A percentile compares a stretch with the other conserved stretches of the same genome.
Conservation (phyloP, 1,140 invertebrate species). For the Caenorhabditis elegans region DNA sequence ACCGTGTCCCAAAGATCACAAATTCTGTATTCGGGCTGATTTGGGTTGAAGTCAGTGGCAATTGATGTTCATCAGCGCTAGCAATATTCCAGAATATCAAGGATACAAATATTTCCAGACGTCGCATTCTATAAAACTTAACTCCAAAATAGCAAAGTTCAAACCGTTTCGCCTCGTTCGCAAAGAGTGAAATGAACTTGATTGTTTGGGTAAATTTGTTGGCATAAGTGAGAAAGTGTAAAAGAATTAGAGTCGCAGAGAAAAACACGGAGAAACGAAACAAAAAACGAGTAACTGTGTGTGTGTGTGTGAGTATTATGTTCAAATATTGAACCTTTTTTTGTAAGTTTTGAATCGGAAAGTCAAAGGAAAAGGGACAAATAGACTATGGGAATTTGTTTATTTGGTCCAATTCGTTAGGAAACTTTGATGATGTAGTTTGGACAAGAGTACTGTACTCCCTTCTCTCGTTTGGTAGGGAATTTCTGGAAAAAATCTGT, state of each 20-base stretch:
- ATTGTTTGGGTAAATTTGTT: constrained; percentile 5
- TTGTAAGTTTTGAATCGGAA: neutral
- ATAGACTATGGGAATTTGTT: neutral
- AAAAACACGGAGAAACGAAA: neutral
- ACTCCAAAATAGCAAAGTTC: neutral
- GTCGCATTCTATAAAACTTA: too few relatives aligned
- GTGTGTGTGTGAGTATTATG: too few relatives aligned
- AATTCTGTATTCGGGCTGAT: constrained; percentile 12
- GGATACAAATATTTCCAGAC: too few relatives aligned
- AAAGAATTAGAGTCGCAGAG: constrained; percentile 1
- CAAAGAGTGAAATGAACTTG: neutral
- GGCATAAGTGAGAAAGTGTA: neutral
- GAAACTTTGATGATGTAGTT: too few relatives aligned
- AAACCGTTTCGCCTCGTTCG: neutral
- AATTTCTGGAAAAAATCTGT: too few relatives aligned
- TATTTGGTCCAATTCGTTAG: too few relatives aligned
- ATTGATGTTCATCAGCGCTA: neutral
- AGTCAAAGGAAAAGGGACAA: neutral
- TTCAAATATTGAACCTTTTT: constrained; percentile 14
- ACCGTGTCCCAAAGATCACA: constrained; percentile 6
- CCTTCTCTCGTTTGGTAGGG: too few relatives aligned
- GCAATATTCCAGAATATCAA: neutral
- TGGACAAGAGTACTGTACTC: too few relatives aligned
- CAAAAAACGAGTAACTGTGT: neutral
- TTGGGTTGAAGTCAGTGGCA: neutral